Conservation (phyloP, 2,888 invertebrate species). For the Corythucha ciliata region DNA sequence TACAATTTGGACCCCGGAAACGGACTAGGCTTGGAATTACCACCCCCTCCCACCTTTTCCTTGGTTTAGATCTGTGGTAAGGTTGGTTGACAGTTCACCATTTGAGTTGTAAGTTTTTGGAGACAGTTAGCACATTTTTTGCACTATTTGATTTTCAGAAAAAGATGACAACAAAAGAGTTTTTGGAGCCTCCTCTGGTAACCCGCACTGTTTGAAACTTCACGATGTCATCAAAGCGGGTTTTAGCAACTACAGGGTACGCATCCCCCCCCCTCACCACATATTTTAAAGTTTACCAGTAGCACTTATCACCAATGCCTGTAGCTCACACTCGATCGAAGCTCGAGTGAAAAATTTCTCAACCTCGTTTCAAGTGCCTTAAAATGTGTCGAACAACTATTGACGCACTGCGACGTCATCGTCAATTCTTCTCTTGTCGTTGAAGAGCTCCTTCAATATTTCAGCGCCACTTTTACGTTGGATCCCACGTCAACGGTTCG, state of each 20-base stretch:
- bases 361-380: slow-evolving; percentile 55
- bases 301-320: slow-evolving; percentile 31
- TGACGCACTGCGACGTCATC: slow-evolving; percentile 59
- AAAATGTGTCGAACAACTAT: slow-evolving; percentile 56
- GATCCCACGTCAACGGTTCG: slow-evolving; percentile 60
- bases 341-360: slow-evolving; percentile 64
- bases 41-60: too few relatives aligned
- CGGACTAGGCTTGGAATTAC: too few relatives aligned
- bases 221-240: slow-evolving; percentile 72
- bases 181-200: slow-evolving; percentile 37
- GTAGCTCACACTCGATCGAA: slow-evolving; percentile 67
- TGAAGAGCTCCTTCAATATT: slow-evolving; percentile 69
- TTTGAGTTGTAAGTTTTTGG: too few relatives aligned
- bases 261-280: slow-evolving; percentile 21
- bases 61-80: too few relatives aligned
- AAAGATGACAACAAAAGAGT: slow-evolving; percentile 34
- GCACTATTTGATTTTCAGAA: background rate
- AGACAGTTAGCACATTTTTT: too few relatives aligned
- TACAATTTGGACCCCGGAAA: too few relatives aligned
- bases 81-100: too few relatives aligned
- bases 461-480: slow-evolving; percentile 59
- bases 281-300: background rate
- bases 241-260: slow-evolving; percentile 78
- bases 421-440: slow-evolving; percentile 62
- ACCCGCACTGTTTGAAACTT: slow-evolving; percentile 75